These are phyloP conservation scores for Piscicola geometra DNA, from an alignment of 2,888 invertebrate species.

Conservation along the genomic window DNA sequence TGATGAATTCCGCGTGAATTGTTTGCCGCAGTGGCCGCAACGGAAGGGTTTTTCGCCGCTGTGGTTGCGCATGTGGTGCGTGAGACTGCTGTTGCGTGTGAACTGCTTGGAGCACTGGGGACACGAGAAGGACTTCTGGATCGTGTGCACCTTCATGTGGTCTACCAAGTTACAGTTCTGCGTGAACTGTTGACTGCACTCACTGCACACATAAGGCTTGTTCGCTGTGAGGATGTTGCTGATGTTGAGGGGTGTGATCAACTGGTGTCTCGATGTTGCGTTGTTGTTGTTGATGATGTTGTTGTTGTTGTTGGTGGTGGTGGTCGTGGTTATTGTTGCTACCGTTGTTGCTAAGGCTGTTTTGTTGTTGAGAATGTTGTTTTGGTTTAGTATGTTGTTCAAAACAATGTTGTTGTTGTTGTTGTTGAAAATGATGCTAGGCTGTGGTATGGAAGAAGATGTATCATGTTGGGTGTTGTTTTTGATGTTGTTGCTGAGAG, in stretches of 20 bases:
- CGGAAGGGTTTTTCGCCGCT: conserved; percentile 30
- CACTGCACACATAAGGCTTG: conserved; percentile 30
- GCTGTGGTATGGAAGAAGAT: background rate
- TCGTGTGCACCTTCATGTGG: conserved; percentile 30
- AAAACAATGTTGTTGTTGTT: background rate
- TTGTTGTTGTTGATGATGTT: conserved; percentile 7
- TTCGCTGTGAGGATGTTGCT: conserved; percentile 26
- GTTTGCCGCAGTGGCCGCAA: conserved; percentile 31
- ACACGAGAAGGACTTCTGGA: conserved; percentile 32
- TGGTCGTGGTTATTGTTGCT: too few species aligned
- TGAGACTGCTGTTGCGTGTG: conserved; percentile 29
- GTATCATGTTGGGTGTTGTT: conserved; percentile 1
- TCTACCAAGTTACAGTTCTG: conserved; percentile 32
- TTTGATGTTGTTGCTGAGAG: background rate
- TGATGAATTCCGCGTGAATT: conserved; percentile 28
- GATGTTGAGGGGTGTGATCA: conserved; percentile 8
- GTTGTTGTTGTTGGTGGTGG: background rate
- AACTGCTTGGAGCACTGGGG: conserved; percentile 32
- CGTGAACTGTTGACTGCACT: conserved; percentile 30
- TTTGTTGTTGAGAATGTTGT: background rate
- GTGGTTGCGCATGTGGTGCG: conserved; percentile 32
- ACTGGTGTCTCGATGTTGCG: background rate
- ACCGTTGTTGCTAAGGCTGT: too few species aligned
- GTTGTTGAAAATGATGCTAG: background rate
- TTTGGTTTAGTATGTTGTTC: too few species aligned